Evolutionary conservation across 64 coral and sea anemone genomes (phyloP), one percentile per base, ranked within the genome.

Genomic region (Cladopsammia gracilis): DNA sequence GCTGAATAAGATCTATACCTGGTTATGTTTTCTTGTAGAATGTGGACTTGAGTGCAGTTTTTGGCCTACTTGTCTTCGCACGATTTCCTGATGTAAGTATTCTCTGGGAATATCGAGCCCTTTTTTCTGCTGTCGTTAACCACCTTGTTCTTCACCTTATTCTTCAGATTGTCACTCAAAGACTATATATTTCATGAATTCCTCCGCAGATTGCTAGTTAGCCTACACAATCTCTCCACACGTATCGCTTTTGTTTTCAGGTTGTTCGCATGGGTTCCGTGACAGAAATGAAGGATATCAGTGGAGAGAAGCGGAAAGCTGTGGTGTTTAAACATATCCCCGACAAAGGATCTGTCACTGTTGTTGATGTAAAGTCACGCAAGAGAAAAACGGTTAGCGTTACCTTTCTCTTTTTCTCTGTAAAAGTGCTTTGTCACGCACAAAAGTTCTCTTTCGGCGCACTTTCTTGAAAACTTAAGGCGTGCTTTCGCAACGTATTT

Each of bases 31-130:
- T 5, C 64, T 42, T 82, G 42, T 69, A 90, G 94, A 69, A 78
- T 6, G 83, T 93, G 19, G 90, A 91, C 48, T 87, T 98, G 52
- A 76, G 79, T 58, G 91, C 90, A 48, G 73, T 98, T 50, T 98
- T 98, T 91, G 97, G 97, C 19, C 80, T 98, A 13, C 81, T 98
- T n/a, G 97, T 98, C 59, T 91, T 95, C 75, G 90, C 97, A 58
- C 84, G 98, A 49, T 99, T 96, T 96, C 94, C 98, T 71, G 91
- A 99, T 80, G 98, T 99, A 86, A 95, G 96, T 98, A 77, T 66
- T 26, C 16, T 0, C 65, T 10, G 25, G 0, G n/a, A 2, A 26
- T 69, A 34, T 34, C 34, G 0, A 34, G 2, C 34, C 34, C 34
- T 56, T 56, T 56, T 5, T 12, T 56, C 12, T 10, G 12, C 53